phyloP scores from a whole-genome alignment of 2,113 vertebrate genomes.

The Genyomyrus donnyi region DNA sequence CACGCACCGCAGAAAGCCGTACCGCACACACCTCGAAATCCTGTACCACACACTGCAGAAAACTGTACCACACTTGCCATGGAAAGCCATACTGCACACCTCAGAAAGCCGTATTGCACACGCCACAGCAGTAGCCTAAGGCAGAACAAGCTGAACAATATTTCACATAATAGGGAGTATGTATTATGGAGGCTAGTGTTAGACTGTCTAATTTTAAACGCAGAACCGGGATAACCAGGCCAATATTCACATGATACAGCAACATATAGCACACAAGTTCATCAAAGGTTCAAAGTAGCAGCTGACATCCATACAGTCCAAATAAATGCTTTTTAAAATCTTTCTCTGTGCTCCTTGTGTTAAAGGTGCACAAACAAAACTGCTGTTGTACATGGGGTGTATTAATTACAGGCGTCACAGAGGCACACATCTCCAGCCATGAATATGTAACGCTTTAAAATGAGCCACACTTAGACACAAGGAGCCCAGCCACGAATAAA shows the following conservation, averaged over 20 bases:
- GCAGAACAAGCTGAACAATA: background rate
- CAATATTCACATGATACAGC: background rate
- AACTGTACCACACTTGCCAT: background rate
- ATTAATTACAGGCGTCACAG: conserved; percentile 94
- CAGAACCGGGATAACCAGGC: background rate
- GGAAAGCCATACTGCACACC: background rate
- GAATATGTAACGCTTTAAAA: conserved; percentile 96
- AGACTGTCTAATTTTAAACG: background rate
- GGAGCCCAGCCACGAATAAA: conserved; percentile 83
- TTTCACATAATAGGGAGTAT: background rate
- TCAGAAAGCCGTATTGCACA: background rate
- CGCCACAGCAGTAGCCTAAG: background rate
- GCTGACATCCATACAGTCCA: background rate
- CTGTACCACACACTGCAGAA: background rate
- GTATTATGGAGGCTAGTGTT: background rate
- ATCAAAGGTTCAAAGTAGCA: background rate
- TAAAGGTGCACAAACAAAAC: conserved; percentile 78
- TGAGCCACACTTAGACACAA: conserved; percentile 90
- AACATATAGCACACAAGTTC: background rate
- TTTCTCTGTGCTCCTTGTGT: conserved; percentile 59
- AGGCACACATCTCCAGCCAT: conserved; percentile 87
- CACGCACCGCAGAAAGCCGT: too few relatives aligned
- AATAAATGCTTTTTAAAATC: conserved; percentile 15
- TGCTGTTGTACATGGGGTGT: conserved; percentile 79
- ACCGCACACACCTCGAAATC: too few relatives aligned